A percentile compares a stretch with the other conserved stretches of the same genome.
phyloP scores from a whole-genome alignment of 2,113 vertebrate genomes.

The Tenebrosternarchus preto region DNA sequence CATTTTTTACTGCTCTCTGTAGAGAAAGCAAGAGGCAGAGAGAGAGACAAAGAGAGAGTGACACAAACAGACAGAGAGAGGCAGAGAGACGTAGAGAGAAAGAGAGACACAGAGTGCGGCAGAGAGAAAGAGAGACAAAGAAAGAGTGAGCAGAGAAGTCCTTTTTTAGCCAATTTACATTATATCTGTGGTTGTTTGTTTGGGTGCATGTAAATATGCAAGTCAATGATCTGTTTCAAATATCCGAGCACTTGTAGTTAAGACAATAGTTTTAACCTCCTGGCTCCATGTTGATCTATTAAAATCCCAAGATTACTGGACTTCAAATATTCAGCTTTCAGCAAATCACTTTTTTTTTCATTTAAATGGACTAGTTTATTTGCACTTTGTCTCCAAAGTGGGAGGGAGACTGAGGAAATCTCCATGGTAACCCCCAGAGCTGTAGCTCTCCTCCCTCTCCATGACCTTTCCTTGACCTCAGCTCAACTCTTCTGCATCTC shows the following conservation, averaged over 20 bases:
- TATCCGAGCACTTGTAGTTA: constrained; percentile 29
- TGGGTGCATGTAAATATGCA: neutral
- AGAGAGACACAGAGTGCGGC: neutral
- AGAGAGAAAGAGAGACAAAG: neutral
- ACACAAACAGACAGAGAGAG: constrained; percentile 21
- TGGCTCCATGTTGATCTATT: constrained; percentile 29
- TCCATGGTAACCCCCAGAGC: constrained; percentile 41
- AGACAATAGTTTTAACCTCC: constrained; percentile 12
- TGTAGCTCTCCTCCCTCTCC: constrained; percentile 21
- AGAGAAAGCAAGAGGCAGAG: constrained; percentile 31
- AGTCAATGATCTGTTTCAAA: constrained; percentile 16
- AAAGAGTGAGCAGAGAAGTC: too few relatives aligned
- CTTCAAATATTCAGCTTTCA: constrained; percentile 18
- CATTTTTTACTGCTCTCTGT: constrained; percentile 56
- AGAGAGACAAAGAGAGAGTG: neutral
- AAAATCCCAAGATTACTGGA: neutral
- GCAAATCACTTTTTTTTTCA: too few relatives aligned
- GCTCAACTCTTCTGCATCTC: constrained; percentile 14
- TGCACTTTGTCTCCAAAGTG: constrained; percentile 39
- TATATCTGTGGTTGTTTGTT: too few relatives aligned
- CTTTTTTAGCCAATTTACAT: too few relatives aligned
- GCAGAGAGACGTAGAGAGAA: neutral
- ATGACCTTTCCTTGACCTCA: constrained; percentile 37
- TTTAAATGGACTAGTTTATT: constrained; percentile 23
- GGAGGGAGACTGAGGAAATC: constrained; percentile 40